Base-by-base conservation (phyloP, 2,888 invertebrate species). In the Athripsodes cinereus region DNA sequence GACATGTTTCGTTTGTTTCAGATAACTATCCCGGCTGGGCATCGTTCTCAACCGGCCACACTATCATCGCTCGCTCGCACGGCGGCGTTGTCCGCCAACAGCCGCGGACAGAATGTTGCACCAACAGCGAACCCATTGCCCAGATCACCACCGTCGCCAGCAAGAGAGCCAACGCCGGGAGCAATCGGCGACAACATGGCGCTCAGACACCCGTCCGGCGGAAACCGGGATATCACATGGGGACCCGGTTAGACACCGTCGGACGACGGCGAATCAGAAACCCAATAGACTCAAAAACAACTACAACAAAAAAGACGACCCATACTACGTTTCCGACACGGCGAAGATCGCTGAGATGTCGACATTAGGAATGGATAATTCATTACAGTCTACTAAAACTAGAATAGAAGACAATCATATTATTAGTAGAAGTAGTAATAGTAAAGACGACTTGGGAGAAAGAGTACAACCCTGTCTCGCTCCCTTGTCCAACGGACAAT, bases 1-100 rank as follows among this genome's bases (percentile, higher is more conserved):
- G n/a, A n/a, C n/a, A 8, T 31, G 11, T 53, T 53, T 49, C 22
- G 21, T 49, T 53, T 13, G 13, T 53, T 58, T 16, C 53, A 58
- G 57, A 31, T 58, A 53, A 49, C 49, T 53, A 58, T 35, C 44
- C 48, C 51, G 53, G 50, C 53, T 58, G 57, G 57, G 57, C 49
- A 22, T 18, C 49, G 53, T 53, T 53, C 53, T 22, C 49, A 53
- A 47, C 53, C 57, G 53, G 53, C 57, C 53, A 48, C 34, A 22
- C 48, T 34, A 40, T 40, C 40, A 40, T 40, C 40, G 40, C 53
- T 26, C 26, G 35, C 35, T 21, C 26, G 50, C 40, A 31, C 50
- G 22, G 22, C 49, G 40, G 22, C 55, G 20, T 35, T 16, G 22
- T 50, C 55, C 50, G 50, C 52, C 52, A 22, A 18, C 47, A 22